These are phyloP conservation scores for Bombus affinis DNA, from an alignment of 1,140 invertebrate genomes.

Conservation along the genomic window DNA sequence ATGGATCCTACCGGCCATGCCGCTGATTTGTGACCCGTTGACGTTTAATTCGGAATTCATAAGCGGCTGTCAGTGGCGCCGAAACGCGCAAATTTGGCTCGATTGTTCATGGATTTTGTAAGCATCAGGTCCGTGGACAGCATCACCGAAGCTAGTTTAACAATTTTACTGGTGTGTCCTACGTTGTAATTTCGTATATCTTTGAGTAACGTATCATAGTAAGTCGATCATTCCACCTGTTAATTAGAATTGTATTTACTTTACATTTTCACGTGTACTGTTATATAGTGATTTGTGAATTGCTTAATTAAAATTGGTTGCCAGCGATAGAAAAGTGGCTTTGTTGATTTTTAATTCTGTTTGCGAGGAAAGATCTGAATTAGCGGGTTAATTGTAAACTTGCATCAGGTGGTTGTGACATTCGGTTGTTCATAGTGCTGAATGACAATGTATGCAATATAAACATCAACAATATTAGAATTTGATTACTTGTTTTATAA, in stretches of 20 bases:
- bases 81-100: background rate
- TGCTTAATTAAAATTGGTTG: no score
- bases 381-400: background rate
- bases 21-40: conserved; percentile 47
- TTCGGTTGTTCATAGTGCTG: background rate
- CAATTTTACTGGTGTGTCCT: no score
- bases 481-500: background rate
- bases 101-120: conserved; percentile 19
- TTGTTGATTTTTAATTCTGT: background rate
- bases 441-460: background rate
- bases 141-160: background rate
- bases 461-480: background rate
- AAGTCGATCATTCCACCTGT: no score
- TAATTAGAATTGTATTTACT: no score
- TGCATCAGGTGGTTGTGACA: background rate
- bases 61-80: conserved; percentile 15
- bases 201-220: no score
- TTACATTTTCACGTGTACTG: no score
- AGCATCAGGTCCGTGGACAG: background rate
- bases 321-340: background rate
- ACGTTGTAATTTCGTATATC: no score
- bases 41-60: conserved; percentile 49
- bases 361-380: background rate
- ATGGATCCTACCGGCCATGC: conserved; percentile 62
- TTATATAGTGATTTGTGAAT: no score